Base-by-base conservation (phyloP, 2,888 invertebrate genomes). In the Tachina grossa region DNA sequence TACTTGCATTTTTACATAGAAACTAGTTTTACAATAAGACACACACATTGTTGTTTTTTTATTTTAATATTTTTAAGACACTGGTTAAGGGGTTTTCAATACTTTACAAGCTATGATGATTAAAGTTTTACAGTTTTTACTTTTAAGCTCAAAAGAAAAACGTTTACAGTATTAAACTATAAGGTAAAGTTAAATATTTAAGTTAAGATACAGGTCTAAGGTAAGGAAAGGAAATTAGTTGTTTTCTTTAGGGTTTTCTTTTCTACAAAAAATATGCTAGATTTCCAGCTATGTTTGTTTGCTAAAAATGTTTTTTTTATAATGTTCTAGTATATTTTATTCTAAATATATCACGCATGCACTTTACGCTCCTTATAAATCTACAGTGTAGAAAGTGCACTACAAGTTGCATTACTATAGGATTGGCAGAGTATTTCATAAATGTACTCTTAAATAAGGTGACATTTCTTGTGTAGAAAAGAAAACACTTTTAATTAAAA, bases 21-120 rank as follows among this genome's bases (percentile, higher is more conserved):
- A 84, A 66, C 68, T 82, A 84, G 55, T 69, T 79, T 71, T 85
- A 77, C 82, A 78, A 77, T 86, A 86, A 82, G 82, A 86, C 80
- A 84, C 86, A n/a, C 53, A 49, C 57, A 31, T 22, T 22, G n/a
- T n/a, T 31, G 4, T 22, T 75, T 43, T 9, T 39, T 22, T 39
- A 31, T 9, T 39, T 22, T 39, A 31, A 31, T 39, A 39, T 59
- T 76, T 78, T 74, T 85, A 83, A 86, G 78, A 83, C 81, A 84
- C 84, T 85, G 76, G 68, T 51, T 69, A 63, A 57, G 61, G 19
- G 9, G 43, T 47, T 61, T 59, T 57, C 14, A 74, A 72, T 75
- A 74, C 47, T 68, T 66, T 59, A 66, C 68, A 61, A 76, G 45
- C 41, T 66, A 83, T 45, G 49, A 51, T 19, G 39, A 51, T 71